Conservation (phyloP, 2,888 invertebrate species). For the Chloromyia formosa region DNA sequence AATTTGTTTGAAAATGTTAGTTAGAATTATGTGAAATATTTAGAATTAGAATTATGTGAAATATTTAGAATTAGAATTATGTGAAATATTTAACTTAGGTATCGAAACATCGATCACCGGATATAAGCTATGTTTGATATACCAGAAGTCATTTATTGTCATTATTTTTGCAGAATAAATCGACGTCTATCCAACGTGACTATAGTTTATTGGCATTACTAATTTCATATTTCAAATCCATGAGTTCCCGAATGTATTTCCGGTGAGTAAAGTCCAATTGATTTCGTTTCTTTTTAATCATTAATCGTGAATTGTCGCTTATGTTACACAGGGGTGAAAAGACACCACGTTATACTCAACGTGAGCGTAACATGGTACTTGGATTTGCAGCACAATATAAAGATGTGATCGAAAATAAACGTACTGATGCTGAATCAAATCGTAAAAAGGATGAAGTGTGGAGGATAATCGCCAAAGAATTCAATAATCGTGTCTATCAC, state of each 20-base stretch:
- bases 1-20: no score
- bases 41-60: no score
- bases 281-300: neutral
- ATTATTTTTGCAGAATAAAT: no score
- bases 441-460: conserved; percentile 63
- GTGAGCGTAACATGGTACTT: conserved; percentile 63
- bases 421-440: conserved; percentile 62
- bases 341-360: conserved; percentile 62
- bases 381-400: conserved; percentile 63
- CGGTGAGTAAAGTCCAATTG: no score
- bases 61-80: no score
- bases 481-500: conserved; percentile 62
- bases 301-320: neutral
- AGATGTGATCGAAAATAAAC: conserved; percentile 63
- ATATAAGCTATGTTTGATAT: no score
- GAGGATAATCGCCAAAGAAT: conserved; percentile 63
- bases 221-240: neutral
- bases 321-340: conserved; percentile 55
- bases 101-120: no score
- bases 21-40: no score
- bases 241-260: conserved; percentile 29
- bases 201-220: no score
- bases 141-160: no score
- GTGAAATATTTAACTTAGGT: no score
- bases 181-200: no score